These are phyloP conservation scores for Phocides pigmalion DNA, from an alignment of 1,140 invertebrate genomes.

Conservation along the genomic window DNA sequence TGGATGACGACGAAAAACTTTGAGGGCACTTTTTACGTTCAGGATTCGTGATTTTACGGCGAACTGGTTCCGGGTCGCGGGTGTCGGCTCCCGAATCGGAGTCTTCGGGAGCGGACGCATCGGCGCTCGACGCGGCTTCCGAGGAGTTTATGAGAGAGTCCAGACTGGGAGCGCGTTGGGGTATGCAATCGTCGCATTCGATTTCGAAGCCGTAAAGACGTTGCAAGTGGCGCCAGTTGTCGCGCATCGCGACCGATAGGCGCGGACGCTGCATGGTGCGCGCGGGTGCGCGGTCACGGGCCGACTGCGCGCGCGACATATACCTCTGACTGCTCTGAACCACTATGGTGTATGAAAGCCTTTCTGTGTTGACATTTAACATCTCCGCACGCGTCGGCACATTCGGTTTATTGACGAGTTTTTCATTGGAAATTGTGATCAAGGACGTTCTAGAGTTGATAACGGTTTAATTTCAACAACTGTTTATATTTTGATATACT, in stretches of 20 bases:
- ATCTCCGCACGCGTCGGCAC: slow-evolving; percentile 9
- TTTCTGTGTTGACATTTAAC: slow-evolving; percentile 33
- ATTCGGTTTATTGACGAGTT: slow-evolving; percentile 3
- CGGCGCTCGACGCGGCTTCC: slow-evolving; percentile 82
- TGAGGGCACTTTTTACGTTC: slow-evolving; percentile 73
- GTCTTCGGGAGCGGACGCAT: slow-evolving; percentile 81
- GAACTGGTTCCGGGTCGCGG: slow-evolving; percentile 64
- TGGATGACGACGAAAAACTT: slow-evolving; percentile 85
- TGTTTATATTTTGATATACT: too few species aligned
- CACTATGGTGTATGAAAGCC: slow-evolving; percentile 39
- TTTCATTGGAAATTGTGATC: slow-evolving; percentile 22
- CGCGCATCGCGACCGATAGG: slow-evolving; percentile 74
- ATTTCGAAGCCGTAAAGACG: slow-evolving; percentile 82
- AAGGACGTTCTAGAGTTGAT: slow-evolving; percentile 22
- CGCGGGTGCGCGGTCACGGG: slow-evolving; percentile 62
- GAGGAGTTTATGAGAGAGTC: slow-evolving; percentile 88
- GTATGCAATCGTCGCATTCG: slow-evolving; percentile 72
- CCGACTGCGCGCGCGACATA: slow-evolving; percentile 55
- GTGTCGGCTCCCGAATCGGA: slow-evolving; percentile 84
- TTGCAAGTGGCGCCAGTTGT: slow-evolving; percentile 78
- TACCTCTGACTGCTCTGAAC: slow-evolving; percentile 5
- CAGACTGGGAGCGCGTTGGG: slow-evolving; percentile 84
- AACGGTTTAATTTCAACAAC: background rate
- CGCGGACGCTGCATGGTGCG: slow-evolving; percentile 79
- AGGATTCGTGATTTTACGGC: slow-evolving; percentile 41